A percentile compares a stretch with the other conserved stretches of the same genome.
Conservation (phyloP, 2,888 invertebrate genomes). For the Dyspetes luteomarginatus region DNA sequence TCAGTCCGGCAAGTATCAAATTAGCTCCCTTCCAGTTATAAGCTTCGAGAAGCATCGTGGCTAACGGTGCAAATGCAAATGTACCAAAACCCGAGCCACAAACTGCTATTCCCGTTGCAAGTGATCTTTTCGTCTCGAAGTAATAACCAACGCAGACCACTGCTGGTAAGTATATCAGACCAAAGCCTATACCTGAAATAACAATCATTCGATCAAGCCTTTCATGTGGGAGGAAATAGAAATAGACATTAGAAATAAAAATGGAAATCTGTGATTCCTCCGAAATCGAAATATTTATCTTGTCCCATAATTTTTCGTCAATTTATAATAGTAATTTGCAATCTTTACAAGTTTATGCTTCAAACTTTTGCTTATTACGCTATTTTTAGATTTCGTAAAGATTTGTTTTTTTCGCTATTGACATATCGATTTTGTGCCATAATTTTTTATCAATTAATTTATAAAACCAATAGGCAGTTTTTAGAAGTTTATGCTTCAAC, state of each 20-base stretch:
- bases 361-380: not conserved
- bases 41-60: slow-evolving; percentile 90
- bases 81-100: slow-evolving; percentile 98
- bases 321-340: too few relatives aligned
- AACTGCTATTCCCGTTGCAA: slow-evolving; percentile 97
- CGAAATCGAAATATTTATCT: too few relatives aligned
- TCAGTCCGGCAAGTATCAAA: slow-evolving; percentile 95
- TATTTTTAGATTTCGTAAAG: not conserved
- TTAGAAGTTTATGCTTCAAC: too few relatives aligned
- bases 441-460: too few relatives aligned
- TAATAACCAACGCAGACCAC: slow-evolving; percentile 99
- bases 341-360: not conserved
- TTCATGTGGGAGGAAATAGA: not conserved
- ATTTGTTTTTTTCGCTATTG: too few relatives aligned
- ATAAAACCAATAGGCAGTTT: too few relatives aligned
- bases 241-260: slow-evolving; percentile 4
- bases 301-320: not conserved
- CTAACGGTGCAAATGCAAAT: slow-evolving; percentile 97
- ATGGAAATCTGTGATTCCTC: not conserved
- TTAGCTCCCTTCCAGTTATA: slow-evolving; percentile 96
- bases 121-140: slow-evolving; percentile 96
- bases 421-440: too few relatives aligned
- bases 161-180: slow-evolving; percentile 97
- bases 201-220: slow-evolving; percentile 8
- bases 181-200: slow-evolving; percentile 93